Percentiles rank a stretch among this genome's conserved stretches.
These are phyloP conservation scores for Acronicta psi DNA, from an alignment of 2,888 invertebrate genomes.

Conservation along the genomic window DNA sequence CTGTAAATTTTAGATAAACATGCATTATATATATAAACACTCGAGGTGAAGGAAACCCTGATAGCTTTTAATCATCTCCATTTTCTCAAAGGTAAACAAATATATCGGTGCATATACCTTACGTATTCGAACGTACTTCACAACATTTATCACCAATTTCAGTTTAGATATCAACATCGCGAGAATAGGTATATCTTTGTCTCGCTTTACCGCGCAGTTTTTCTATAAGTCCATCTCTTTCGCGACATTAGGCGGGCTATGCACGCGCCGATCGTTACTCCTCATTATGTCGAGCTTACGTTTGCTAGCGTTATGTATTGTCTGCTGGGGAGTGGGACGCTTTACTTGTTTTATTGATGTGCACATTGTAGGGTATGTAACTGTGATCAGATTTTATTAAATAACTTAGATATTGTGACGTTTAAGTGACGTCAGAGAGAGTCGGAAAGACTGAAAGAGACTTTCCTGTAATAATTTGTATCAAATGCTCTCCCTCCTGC, in stretches of 20 bases:
- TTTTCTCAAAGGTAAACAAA: conserved; percentile 47
- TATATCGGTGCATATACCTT: conserved; percentile 33
- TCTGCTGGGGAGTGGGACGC: conserved; percentile 76
- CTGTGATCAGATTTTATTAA: conserved; percentile 18
- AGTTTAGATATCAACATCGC: conserved; percentile 64
- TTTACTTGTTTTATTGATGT: conserved; percentile 83
- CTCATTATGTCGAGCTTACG: conserved; percentile 82
- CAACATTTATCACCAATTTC: conserved; percentile 67
- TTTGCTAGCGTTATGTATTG: conserved; percentile 74
- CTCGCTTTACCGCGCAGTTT: conserved; percentile 51
- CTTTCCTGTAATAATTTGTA: no score
- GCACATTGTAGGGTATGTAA: conserved; percentile 51
- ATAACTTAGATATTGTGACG: neutral
- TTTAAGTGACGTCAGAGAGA: neutral
- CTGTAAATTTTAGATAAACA: no score
- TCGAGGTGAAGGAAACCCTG: no score
- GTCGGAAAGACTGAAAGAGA: no score
- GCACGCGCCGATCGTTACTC: conserved; percentile 83
- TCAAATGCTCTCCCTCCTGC: no score
- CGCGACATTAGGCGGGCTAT: conserved; percentile 75
- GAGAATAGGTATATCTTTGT: conserved; percentile 46
- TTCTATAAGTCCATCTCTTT: conserved; percentile 55
- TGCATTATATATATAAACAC: no score
- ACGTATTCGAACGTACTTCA: conserved; percentile 56
- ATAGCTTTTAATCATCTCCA: neutral